Evolutionary conservation across 2,888 invertebrate genomes (phyloP).

Genomic region (Melipona bicolor): DNA sequence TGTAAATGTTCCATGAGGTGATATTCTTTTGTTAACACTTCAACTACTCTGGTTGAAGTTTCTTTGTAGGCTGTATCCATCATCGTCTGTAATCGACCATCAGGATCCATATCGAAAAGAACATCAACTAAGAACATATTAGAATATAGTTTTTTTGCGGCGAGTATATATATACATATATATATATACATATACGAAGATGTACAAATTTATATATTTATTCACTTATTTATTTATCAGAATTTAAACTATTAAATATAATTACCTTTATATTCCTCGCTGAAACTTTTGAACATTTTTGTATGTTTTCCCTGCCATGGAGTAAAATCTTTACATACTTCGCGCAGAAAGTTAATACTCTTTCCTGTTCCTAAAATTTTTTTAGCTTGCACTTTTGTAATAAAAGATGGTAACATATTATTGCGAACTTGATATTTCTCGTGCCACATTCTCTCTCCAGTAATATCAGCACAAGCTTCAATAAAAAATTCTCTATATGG

Average conservation of each 20-base stretch:
- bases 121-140: conserved; percentile 85
- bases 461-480: conserved; percentile 92
- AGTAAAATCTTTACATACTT: conserved; percentile 94
- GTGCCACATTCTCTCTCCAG: conserved; percentile 96
- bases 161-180: not conserved
- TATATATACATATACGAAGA: not conserved
- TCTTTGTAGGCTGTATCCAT: conserved; percentile 94
- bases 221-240: not conserved
- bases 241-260: not conserved
- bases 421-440: conserved; percentile 96
- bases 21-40: conserved; percentile 94
- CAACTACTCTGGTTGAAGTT: conserved; percentile 93
- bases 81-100: conserved; percentile 91
- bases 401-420: conserved; percentile 96
- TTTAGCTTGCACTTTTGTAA: conserved; percentile 92
- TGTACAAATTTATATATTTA: not conserved
- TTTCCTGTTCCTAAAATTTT: conserved; percentile 97
- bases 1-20: conserved; percentile 95
- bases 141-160: not conserved
- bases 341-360: conserved; percentile 96
- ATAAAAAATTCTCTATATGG: conserved; percentile 97
- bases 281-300: conserved; percentile 86
- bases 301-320: conserved; percentile 86
- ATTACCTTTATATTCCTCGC: conserved; percentile 83
- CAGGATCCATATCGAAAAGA: conserved; percentile 89